phyloP scores from a whole-genome alignment of 2,113 vertebrate genomes.

The Crotalus helleri region DNA sequence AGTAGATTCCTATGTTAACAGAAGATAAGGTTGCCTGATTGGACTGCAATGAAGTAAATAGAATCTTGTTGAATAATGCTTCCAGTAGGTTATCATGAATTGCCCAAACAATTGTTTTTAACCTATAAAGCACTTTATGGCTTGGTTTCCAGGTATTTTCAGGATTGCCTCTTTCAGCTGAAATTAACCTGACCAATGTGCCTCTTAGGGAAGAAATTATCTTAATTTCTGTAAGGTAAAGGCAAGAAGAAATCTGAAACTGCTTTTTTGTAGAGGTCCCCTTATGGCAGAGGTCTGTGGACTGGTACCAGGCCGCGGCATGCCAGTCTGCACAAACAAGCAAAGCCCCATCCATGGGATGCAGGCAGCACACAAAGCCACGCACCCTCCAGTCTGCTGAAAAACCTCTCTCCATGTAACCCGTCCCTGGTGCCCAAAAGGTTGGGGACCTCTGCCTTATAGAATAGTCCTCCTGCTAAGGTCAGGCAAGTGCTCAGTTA shows the following conservation, averaged over 20 bases:
- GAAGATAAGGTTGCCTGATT: neutral
- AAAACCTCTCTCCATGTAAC: too few relatives aligned
- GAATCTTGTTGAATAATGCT: neutral
- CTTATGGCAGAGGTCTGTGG: neutral
- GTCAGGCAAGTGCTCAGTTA: neutral
- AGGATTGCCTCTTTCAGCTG: neutral
- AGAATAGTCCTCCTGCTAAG: neutral
- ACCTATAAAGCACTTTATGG: neutral
- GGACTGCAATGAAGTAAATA: neutral
- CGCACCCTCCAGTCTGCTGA: too few relatives aligned
- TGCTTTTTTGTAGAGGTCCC: neutral
- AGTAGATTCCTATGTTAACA: neutral
- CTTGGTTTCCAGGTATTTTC: neutral
- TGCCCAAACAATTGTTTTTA: neutral
- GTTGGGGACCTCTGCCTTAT: too few relatives aligned
- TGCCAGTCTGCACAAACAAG: too few relatives aligned
- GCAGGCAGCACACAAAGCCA: too few relatives aligned
- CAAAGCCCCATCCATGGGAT: too few relatives aligned
- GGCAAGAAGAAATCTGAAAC: neutral
- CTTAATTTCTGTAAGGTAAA: neutral
- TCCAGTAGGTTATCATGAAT: neutral
- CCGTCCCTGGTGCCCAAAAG: too few relatives aligned
- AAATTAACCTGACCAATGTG: neutral
- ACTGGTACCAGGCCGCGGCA: too few relatives aligned
- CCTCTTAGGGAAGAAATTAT: neutral